A percentile compares a stretch with the other conserved stretches of the same genome.
Evolutionary conservation across 2,888 invertebrate genomes (phyloP).

Genomic region (Platycheirus albimanus): DNA sequence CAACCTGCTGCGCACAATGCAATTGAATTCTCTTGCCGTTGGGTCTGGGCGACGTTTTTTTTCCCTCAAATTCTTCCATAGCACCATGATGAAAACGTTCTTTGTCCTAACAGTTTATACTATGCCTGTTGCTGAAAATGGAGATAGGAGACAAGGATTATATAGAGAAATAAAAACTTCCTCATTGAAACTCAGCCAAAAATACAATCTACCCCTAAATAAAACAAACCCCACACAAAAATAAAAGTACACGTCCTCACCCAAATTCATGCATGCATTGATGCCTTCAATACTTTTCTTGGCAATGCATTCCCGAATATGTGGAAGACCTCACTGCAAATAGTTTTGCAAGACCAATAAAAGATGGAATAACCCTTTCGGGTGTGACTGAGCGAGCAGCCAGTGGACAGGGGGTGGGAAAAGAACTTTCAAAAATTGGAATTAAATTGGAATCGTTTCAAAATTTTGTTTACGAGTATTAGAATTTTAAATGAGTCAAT

Average conservation of each 20-base stretch:
- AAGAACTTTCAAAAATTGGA: conserved; percentile 72
- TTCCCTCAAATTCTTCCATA: conserved; percentile 30
- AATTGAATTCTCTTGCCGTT: conserved; percentile 62
- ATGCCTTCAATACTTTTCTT: conserved; percentile 28
- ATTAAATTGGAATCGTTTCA: conserved; percentile 75
- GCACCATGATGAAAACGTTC: conserved; percentile 34
- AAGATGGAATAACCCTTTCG: conserved; percentile 35
- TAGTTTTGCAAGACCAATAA: conserved; percentile 66
- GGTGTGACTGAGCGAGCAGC: background rate
- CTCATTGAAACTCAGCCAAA: conserved; percentile 56
- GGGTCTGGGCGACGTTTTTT: conserved; percentile 44
- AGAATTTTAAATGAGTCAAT: conserved; percentile 72
- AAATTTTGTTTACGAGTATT: conserved; percentile 73
- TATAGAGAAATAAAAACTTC: conserved; percentile 19
- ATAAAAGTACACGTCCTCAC: conserved; percentile 51
- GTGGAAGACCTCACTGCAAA: conserved; percentile 67
- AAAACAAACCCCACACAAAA: conserved; percentile 9
- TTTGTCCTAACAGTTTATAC: conserved; percentile 29
- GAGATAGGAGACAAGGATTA: background rate
- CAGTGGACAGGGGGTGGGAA: background rate
- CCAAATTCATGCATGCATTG: conserved; percentile 55
- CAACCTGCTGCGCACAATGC: conserved; percentile 57
- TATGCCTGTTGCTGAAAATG: conserved; percentile 47
- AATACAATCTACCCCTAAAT: conserved; percentile 5
- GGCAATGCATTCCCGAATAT: conserved; percentile 63